Evolutionary conservation across 2,113 vertebrate genomes (phyloP).

Genomic region (Xiphorhynchus elegans): DNA sequence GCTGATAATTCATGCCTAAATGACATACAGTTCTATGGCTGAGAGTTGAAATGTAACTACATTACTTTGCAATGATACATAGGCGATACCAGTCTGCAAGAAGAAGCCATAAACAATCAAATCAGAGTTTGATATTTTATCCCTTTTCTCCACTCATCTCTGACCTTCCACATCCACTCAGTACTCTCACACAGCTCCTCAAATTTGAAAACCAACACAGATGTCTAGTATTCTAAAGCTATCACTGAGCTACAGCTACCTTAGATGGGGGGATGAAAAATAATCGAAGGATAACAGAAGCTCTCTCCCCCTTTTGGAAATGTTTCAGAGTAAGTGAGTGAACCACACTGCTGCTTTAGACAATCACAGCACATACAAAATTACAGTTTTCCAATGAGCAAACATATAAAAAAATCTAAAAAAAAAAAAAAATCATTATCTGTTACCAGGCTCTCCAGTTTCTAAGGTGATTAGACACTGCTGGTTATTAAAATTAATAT

Average conservation of each 20-base stretch:
- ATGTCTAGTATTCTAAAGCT: not conserved
- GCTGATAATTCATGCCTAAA: not conserved
- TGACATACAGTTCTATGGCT: not conserved
- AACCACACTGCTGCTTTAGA: not conserved
- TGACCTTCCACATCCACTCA: not conserved
- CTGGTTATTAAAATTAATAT: conserved; percentile 17
- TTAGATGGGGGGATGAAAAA: not conserved
- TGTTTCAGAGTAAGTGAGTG: not conserved
- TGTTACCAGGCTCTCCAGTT: not conserved
- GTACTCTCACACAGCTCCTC: not conserved
- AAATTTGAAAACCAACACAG: not conserved
- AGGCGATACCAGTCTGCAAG: not conserved
- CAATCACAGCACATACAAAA: not conserved
- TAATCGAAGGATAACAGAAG: not conserved
- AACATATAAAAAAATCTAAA: not conserved
- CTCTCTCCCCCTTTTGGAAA: not conserved
- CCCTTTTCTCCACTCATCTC: not conserved
- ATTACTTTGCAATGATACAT: not conserved
- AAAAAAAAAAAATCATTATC: not conserved
- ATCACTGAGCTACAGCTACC: not conserved
- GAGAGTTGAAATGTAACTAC: not conserved
- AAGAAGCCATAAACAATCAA: not conserved
- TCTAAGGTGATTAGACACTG: not conserved
- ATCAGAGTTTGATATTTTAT: not conserved
- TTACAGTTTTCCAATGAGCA: not conserved